Conservation (phyloP, 2,888 invertebrate genomes). For the Campaea margaritaria region DNA sequence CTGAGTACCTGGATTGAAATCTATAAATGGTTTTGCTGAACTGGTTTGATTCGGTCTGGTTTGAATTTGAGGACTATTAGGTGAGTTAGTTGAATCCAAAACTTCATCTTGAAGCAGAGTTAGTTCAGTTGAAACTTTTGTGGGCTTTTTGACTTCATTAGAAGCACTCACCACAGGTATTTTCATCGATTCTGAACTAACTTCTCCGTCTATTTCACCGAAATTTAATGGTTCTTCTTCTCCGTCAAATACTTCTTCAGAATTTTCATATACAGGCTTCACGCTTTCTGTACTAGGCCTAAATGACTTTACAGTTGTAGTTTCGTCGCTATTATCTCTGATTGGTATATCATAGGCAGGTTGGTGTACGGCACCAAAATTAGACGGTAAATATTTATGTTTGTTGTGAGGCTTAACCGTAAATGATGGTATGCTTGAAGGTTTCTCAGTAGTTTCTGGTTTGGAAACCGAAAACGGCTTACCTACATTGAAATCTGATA, state of each 20-base stretch:
- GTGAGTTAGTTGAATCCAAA: conserved; percentile 36
- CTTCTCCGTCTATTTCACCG: conserved; percentile 75
- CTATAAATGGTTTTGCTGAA: conserved; percentile 49
- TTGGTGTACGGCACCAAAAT: conserved; percentile 65
- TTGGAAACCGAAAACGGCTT: conserved; percentile 58
- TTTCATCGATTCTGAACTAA: conserved; percentile 80
- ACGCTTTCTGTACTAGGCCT: conserved; percentile 50
- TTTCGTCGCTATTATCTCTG: conserved; percentile 74
- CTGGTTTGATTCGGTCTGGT: conserved; percentile 37
- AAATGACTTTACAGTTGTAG: conserved; percentile 55
- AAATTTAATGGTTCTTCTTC: conserved; percentile 68
- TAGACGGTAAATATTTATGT: conserved; percentile 70
- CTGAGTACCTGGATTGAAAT: conserved; percentile 74
- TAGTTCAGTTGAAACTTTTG: conserved; percentile 56
- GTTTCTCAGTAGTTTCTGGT: conserved; percentile 53
- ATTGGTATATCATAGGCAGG: conserved; percentile 80
- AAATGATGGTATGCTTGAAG: conserved; percentile 49
- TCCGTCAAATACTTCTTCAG: conserved; percentile 78
- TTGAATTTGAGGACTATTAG: conserved; percentile 14
- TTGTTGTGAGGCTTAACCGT: conserved; percentile 58
- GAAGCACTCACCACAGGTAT: conserved; percentile 75
- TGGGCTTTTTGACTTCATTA: conserved; percentile 53
- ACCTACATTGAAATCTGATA: conserved; percentile 64
- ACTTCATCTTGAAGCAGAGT: conserved; percentile 62
- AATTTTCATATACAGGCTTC: conserved; percentile 74